Base-by-base conservation (phyloP, 2,113 vertebrate genomes). In the Penelope pileata region DNA sequence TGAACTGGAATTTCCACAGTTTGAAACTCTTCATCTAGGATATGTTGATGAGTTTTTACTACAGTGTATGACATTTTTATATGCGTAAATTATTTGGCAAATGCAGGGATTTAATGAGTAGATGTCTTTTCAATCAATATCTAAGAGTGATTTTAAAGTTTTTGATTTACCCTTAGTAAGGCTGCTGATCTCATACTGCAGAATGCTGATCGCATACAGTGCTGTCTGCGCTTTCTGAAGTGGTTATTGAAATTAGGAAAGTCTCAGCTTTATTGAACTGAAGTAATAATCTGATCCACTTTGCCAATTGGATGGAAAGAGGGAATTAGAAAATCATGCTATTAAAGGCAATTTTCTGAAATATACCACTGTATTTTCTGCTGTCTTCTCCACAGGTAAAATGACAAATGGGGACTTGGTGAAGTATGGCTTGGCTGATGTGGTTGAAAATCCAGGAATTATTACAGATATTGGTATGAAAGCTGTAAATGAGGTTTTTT, bases 381-480 rank as follows among this genome's bases (percentile, higher is more conserved):
- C 23, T 80, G 34, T 92, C 21, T 96, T 42, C 86, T 85, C 81
- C 81, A 2, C 94, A 99, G 99, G 99, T 98, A 99, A 99, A 97
- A 99, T 99, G 99, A 98, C 98, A 34, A 99, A 99, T 96, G 98
- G 99, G 11, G 99, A 99, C 96, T 98, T 99, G 78, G 99, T 99
- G 97, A 99, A 99, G 95, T 99, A 99, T 16, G 99, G 99, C 82
- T 98, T 99, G 96, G 99, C 99, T 73, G 99, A 99, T 93, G 99
- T 99, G 50, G 98, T 99, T 42, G 99, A 99, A 96, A 99, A 99
- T 96, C 99, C 99, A 13, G 99, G 99, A 73, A 99, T 99, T 97
- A 99, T 99, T 97, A 99, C 99, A 18, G 99, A 99, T 96, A 99
- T 99, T 86, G 99, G 99, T 88, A 99, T 99, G 97, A 99, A 99